phyloP scores from a whole-genome alignment of 2,113 vertebrate genomes.

The Ciconia stormi region DNA sequence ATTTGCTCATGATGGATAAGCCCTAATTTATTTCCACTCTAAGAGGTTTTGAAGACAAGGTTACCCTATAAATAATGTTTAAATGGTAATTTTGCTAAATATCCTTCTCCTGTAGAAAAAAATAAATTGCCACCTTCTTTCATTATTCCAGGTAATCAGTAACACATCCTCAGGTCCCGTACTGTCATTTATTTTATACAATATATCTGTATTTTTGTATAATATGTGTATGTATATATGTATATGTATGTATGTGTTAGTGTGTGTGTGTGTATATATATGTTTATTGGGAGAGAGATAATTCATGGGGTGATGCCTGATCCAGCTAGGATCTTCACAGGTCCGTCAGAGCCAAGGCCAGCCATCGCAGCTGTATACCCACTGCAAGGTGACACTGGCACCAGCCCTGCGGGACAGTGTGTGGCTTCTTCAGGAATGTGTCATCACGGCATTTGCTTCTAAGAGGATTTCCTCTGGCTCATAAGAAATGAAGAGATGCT shows the following conservation, averaged over 20 bases:
- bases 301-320: background rate
- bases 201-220: background rate
- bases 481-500: background rate
- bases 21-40: background rate
- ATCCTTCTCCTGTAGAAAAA: background rate
- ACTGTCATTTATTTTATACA: background rate
- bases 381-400: background rate
- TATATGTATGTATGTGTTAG: background rate
- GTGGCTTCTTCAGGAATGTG: background rate
- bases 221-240: background rate
- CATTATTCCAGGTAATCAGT: background rate
- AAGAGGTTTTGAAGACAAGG: background rate
- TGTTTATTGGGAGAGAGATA: background rate
- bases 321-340: background rate
- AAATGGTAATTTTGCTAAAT: background rate
- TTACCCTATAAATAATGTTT: background rate
- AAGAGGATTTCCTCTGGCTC: background rate
- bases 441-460: background rate
- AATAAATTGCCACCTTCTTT: background rate
- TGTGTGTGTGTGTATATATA: too few species aligned
- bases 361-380: background rate
- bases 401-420: rapidly evolving
- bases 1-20: background rate
- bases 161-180: background rate
- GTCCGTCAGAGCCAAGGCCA: background rate